These are phyloP conservation scores for Ondatra zibethicus DNA, from an alignment of 2,113 vertebrate genomes.

Conservation along the genomic window DNA sequence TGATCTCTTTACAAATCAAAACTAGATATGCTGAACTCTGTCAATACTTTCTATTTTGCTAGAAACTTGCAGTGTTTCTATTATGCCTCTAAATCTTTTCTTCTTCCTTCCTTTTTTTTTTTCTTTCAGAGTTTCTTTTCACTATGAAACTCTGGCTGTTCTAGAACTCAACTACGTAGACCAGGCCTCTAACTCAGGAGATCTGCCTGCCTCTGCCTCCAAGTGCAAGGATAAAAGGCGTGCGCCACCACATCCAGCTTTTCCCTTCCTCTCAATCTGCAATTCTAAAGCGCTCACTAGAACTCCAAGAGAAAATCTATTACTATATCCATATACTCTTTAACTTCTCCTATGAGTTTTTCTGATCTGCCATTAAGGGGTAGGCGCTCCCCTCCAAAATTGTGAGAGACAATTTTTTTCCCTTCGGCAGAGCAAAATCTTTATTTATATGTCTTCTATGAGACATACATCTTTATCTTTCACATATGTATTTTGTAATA, in stretches of 20 bases:
- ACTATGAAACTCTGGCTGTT: background rate
- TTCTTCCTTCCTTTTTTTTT: background rate
- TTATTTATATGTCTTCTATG: constrained; percentile 17
- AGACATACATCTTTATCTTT: constrained; percentile 12
- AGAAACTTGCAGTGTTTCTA: constrained; percentile 5
- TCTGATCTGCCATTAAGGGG: background rate
- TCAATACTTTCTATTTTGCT: background rate
- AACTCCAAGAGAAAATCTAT: background rate
- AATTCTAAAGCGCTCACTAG: constrained; percentile 40
- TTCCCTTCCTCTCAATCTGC: constrained; percentile 8
- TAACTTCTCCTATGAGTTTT: background rate
- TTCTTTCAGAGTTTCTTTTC: background rate
- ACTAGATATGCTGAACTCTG: background rate
- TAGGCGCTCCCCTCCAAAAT: background rate
- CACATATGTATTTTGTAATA: background rate
- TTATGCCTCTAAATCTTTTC: background rate
- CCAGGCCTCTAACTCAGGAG: background rate
- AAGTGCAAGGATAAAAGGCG: background rate
- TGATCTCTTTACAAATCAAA: constrained; percentile 25
- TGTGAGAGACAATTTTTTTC: constrained; percentile 25
- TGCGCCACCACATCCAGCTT: background rate
- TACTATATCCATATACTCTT: constrained; percentile 8
- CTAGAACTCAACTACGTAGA: background rate
- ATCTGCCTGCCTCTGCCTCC: background rate
- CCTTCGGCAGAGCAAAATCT: background rate